These are phyloP conservation scores for Lypha dubia DNA, from an alignment of 2,888 invertebrate species.

Conservation along the genomic window DNA sequence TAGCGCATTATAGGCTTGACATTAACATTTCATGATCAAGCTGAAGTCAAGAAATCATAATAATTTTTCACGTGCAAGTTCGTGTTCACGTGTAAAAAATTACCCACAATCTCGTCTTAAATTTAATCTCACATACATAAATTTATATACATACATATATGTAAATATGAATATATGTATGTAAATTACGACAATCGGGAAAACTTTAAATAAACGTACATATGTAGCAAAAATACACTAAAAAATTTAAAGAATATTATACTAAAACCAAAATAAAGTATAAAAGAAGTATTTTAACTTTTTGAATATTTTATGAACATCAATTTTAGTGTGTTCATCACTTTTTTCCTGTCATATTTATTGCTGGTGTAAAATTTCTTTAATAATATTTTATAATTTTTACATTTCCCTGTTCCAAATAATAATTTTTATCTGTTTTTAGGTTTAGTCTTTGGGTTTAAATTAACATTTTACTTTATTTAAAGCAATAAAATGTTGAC, in stretches of 20 bases:
- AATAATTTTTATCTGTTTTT: not conserved
- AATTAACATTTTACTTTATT: not conserved
- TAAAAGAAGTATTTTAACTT: not conserved
- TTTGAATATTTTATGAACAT: conserved; percentile 59
- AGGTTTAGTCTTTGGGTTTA: not conserved
- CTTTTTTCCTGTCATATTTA: conserved; percentile 17
- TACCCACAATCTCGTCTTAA: no score
- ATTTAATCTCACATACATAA: no score
- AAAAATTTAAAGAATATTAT: not conserved
- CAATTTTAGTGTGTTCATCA: conserved; percentile 41
- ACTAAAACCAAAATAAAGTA: not conserved
- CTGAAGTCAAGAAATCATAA: no score
- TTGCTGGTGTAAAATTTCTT: not conserved
- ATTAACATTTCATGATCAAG: no score
- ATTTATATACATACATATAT: no score
- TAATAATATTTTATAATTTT: not conserved
- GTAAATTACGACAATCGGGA: no score
- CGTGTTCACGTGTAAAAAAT: no score
- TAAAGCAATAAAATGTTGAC: conserved; percentile 28
- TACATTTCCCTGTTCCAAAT: not conserved
- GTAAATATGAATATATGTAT: no score
- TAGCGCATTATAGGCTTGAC: no score
- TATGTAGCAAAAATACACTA: no score
- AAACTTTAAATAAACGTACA: no score
- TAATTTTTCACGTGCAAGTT: no score